Evolutionary conservation across 2,797 vertebrate species (phyloP).

Genomic region (Liparis tanakae): DNA sequence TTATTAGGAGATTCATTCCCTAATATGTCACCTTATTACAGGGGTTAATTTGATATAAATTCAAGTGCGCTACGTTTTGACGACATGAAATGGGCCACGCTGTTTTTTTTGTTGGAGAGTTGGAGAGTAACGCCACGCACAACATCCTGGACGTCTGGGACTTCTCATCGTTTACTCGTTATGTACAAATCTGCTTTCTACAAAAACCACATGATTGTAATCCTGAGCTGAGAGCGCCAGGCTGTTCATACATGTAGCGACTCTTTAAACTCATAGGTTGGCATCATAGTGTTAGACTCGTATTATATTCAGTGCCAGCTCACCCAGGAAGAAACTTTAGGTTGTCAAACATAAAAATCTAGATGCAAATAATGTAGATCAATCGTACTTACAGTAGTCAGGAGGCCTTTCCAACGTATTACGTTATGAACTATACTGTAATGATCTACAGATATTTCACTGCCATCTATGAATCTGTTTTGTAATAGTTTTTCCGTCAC

Average conservation of each 20-base stretch:
- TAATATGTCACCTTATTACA: slow-evolving; percentile 31
- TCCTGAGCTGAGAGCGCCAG: slow-evolving; percentile 36
- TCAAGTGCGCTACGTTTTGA: slow-evolving; percentile 20
- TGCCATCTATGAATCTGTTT: slow-evolving; percentile 40
- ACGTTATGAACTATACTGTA: slow-evolving; percentile 4
- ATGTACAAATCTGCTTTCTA: slow-evolving; percentile 57
- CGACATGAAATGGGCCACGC: slow-evolving; percentile 1
- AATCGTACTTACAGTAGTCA: slow-evolving; percentile 24
- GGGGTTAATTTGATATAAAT: slow-evolving; percentile 26
- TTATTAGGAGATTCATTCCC: slow-evolving; percentile 19
- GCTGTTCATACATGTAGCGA: slow-evolving; percentile 36
- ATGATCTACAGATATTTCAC: slow-evolving; percentile 42
- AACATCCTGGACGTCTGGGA: slow-evolving; percentile 44
- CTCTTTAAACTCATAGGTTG: slow-evolving; percentile 10
- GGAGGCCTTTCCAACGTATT: slow-evolving; percentile 26
- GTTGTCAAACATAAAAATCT: slow-evolving; percentile 31
- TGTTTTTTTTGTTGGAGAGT: slow-evolving; percentile 5
- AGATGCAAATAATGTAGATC: slow-evolving; percentile 3
- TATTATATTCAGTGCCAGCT: slow-evolving; percentile 40
- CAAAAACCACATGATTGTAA: slow-evolving; percentile 54
- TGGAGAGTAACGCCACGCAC: slow-evolving; percentile 32
- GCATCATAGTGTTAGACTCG: slow-evolving; percentile 5
- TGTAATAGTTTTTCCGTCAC: slow-evolving; percentile 28
- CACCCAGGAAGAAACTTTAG: slow-evolving; percentile 10
- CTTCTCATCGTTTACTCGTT: slow-evolving; percentile 47